A percentile compares a stretch with the other conserved stretches of the same genome.
These are phyloP conservation scores for Willowsia nigromaculata DNA, from an alignment of 2,888 invertebrate genomes.

Conservation along the genomic window DNA sequence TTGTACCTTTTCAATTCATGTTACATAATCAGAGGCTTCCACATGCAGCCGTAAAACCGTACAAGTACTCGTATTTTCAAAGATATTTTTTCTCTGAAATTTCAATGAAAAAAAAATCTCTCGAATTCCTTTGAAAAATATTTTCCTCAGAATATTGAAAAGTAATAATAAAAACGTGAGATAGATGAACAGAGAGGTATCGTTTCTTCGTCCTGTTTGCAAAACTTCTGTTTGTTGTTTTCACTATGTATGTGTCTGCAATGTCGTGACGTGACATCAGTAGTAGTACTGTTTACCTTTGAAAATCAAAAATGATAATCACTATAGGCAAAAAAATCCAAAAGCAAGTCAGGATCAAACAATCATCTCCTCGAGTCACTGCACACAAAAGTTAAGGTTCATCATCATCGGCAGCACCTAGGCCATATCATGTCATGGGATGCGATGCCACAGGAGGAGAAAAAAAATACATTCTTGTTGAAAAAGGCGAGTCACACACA, in stretches of 20 bases:
- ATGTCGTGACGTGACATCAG: neutral
- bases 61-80: neutral
- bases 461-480: neutral
- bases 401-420: neutral
- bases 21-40: too few relatives aligned
- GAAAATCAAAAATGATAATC: neutral
- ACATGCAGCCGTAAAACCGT: neutral
- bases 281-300: neutral
- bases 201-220: neutral
- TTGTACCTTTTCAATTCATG: too few relatives aligned
- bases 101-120: neutral
- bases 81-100: neutral
- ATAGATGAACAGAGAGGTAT: neutral
- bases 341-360: neutral
- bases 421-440: neutral
- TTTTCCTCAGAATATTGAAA: neutral
- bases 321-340: neutral
- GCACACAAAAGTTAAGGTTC: slow-evolving; percentile 3
- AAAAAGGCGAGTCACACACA: neutral
- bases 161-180: neutral
- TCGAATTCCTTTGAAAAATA: neutral
- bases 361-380: neutral
- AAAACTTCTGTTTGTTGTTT: too few relatives aligned
- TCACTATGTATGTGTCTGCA: neutral
- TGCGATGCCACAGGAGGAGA: slow-evolving; percentile 23